Base-by-base conservation (phyloP, 2,888 invertebrate species). In the Chaetoderma sp. region DNA sequence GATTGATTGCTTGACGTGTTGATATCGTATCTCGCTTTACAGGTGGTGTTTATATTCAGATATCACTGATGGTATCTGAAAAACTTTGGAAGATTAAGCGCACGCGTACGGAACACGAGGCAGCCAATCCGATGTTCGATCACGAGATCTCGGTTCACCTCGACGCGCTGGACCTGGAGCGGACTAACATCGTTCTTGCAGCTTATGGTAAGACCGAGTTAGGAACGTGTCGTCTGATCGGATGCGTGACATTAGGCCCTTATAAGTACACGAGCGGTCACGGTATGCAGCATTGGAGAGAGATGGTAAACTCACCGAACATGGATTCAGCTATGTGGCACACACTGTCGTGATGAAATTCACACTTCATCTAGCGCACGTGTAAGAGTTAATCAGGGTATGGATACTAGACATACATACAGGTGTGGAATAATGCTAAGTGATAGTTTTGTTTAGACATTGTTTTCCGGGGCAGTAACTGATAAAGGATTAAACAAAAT, bases 281-380 rank as follows among this genome's bases (percentile, higher is more conserved):
- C 27, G 67, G 67, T 2, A 23, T 67, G 13, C 49, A 56, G 13
- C 67, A 67, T 44, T 67, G 67, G 67, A 52, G 18, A 5, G 58
- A 52, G 27, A 67, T 67, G 67, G 23, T 50, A 25, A 21, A 27
- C 6, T 23, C 45, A 2, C 62, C 62, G 23, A 18, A 21, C 0
- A 25, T n/a, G 6, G 44, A 47, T 13, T 32, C 18, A 18, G 47
- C 25, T 33, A 32, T 36, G 55, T 67, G 67, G 67, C 67, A 67
- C 28, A 52, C 18, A 23, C 30, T 67, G 30, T 30, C 28, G 13
- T 66, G 58, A 66, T n/a, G 16, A 18, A 10, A 27, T 32, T 6
- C 28, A n/a, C n/a, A n/a, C n/a, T n/a, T n/a, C n/a, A n/a, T n/a
- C n/a, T n/a, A n/a, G n/a, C n/a, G n/a, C n/a, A n/a, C n/a, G n/a